phyloP scores from a whole-genome alignment of 2,113 vertebrate species.

The Oncorhynchus kisutch region DNA sequence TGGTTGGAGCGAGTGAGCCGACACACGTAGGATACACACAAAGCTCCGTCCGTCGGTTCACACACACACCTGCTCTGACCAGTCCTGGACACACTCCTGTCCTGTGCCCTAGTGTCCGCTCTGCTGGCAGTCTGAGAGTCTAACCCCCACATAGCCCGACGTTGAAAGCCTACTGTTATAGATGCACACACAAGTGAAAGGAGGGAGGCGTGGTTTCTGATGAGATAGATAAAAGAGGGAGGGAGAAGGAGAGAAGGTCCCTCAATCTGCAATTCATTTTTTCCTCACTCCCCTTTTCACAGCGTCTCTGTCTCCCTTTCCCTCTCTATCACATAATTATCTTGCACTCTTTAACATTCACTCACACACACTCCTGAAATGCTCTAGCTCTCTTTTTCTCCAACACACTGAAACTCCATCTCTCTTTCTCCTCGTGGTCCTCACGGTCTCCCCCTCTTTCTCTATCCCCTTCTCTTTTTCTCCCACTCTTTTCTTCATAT shows the following conservation, averaged over 20 bases:
- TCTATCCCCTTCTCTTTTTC: not conserved
- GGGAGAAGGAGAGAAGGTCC: slow-evolving; percentile 65
- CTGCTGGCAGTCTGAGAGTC: slow-evolving; percentile 52
- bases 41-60: not conserved
- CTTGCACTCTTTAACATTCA: not conserved
- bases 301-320: slow-evolving; percentile 8
- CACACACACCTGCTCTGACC: slow-evolving; percentile 61
- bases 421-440: not conserved
- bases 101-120: slow-evolving; percentile 36
- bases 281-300: slow-evolving; percentile 42
- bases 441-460: not conserved
- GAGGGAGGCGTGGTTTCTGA: slow-evolving; percentile 70
- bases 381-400: not conserved
- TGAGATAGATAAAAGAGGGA: slow-evolving; percentile 74
- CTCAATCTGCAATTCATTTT: slow-evolving; percentile 77
- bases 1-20: not conserved
- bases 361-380: not conserved
- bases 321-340: not conserved
- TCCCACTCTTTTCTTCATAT: slow-evolving; percentile 22
- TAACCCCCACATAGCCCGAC: slow-evolving; percentile 60
- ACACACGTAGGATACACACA: slow-evolving; percentile 9
- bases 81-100: slow-evolving; percentile 40
- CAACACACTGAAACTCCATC: not conserved
- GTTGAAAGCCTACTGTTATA: slow-evolving; percentile 75
- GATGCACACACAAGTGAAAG: slow-evolving; percentile 76